These are phyloP conservation scores for Imbricaverruca yamaguchii DNA, from an alignment of 2,888 invertebrate genomes.

Conservation along the genomic window DNA sequence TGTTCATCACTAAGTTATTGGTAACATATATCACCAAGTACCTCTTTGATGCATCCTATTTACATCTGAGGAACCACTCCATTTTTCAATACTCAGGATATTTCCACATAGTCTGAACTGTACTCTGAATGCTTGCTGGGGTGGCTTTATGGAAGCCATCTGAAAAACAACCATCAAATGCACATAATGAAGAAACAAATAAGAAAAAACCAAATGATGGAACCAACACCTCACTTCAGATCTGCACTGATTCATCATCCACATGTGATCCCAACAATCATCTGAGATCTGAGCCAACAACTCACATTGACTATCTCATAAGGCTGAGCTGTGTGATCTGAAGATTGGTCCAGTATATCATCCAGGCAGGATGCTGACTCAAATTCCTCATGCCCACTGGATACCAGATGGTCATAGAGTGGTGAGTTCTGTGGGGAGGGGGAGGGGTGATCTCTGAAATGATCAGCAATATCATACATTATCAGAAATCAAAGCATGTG, in stretches of 20 bases:
- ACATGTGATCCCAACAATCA: background rate
- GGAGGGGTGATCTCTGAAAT: too few species aligned
- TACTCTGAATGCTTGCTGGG: too few species aligned
- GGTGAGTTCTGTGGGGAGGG: background rate
- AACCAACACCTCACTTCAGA: background rate
- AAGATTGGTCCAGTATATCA: background rate
- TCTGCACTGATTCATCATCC: background rate
- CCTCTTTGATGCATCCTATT: too few species aligned
- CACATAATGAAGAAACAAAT: background rate
- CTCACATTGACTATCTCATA: background rate
- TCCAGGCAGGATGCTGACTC: background rate
- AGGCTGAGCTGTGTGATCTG: background rate
- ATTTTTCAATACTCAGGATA: too few species aligned
- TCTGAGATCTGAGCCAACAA: background rate
- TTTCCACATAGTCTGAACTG: too few species aligned
- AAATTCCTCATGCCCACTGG: background rate
- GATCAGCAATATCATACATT: background rate
- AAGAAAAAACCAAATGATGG: background rate
- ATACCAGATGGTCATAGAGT: background rate
- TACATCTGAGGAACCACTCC: too few species aligned
- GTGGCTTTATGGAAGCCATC: background rate
- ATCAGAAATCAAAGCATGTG: background rate
- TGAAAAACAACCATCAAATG: background rate
- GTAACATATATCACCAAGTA: too few species aligned
- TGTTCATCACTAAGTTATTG: too few species aligned